These are phyloP conservation scores for Neotoma lepida DNA, from an alignment of 2,113 vertebrate genomes.

Conservation along the genomic window DNA sequence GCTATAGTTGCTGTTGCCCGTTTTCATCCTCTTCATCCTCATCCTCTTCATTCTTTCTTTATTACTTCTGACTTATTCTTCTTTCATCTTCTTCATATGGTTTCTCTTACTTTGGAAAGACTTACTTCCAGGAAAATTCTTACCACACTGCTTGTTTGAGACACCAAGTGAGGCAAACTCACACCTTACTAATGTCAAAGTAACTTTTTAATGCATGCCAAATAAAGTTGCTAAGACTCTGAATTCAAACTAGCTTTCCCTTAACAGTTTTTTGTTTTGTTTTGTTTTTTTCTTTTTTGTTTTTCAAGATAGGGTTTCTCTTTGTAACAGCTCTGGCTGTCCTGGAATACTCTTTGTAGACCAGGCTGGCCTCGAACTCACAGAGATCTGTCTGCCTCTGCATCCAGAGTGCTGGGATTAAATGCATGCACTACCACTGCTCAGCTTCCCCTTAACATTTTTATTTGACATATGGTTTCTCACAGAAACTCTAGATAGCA, in stretches of 20 bases:
- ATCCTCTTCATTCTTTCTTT: no score
- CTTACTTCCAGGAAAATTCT: constrained; percentile 31
- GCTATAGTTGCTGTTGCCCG: no score
- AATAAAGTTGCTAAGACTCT: background rate
- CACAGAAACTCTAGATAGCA: background rate
- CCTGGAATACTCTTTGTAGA: no score
- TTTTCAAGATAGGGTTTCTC: background rate
- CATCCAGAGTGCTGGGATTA: no score
- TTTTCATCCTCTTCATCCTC: background rate
- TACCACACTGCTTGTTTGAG: background rate
- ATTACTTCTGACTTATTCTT: background rate
- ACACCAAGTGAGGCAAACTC: background rate
- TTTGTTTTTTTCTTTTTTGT: no score
- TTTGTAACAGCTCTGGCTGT: no score
- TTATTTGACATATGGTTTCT: constrained; percentile 1
- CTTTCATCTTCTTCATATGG: background rate
- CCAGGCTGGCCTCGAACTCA: no score
- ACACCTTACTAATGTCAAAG: constrained; percentile 12
- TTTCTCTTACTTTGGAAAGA: background rate
- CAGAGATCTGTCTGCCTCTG: no score
- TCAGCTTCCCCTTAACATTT: constrained; percentile 8
- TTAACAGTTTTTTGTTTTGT: background rate
- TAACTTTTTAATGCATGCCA: background rate
- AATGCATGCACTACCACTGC: no score
- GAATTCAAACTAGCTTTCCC: background rate